Evolutionary conservation across 2,888 invertebrate genomes (phyloP).

Genomic region (Lepidochrysops patricia): DNA sequence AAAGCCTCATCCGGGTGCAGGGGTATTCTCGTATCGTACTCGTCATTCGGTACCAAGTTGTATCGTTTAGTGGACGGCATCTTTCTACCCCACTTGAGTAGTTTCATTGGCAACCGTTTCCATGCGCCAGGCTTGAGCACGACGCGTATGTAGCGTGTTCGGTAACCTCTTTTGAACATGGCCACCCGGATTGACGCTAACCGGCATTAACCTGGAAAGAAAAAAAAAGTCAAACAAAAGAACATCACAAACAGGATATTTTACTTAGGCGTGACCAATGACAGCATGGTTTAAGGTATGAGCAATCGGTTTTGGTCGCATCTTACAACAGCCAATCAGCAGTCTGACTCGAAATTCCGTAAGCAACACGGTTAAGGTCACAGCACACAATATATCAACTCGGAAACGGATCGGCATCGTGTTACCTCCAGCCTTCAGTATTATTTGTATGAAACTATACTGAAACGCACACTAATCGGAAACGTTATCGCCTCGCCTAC

Average conservation of each 20-base stretch:
- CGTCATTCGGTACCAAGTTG: slow-evolving; percentile 96
- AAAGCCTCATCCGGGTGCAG: slow-evolving; percentile 97
- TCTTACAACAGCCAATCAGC: too few species aligned
- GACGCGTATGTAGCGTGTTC: slow-evolving; percentile 53
- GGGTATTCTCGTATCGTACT: slow-evolving; percentile 96
- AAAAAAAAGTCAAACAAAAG: slow-evolving; percentile 6
- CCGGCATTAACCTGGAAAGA: slow-evolving; percentile 22
- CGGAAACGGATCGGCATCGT: too few species aligned
- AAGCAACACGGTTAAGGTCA: too few species aligned
- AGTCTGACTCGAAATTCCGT: too few species aligned
- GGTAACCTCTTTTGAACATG: slow-evolving; percentile 57
- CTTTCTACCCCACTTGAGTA: slow-evolving; percentile 68
- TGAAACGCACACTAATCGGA: too few species aligned
- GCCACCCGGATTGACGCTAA: slow-evolving; percentile 24
- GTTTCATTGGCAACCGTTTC: slow-evolving; percentile 60
- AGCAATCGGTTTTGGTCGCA: too few species aligned
- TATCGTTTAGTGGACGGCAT: slow-evolving; percentile 93
- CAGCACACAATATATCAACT: too few species aligned
- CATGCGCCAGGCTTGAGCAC: slow-evolving; percentile 49
- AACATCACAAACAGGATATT: neutral
- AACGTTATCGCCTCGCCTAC: too few species aligned
- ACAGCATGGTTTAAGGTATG: too few species aligned
- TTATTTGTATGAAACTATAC: too few species aligned
- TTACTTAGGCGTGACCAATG: too few species aligned
- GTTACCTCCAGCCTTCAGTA: too few species aligned